A percentile compares a stretch with the other conserved stretches of the same genome.
These are phyloP conservation scores for Stictonetta naevosa DNA, from an alignment of 2,113 vertebrate genomes.

Conservation along the genomic window DNA sequence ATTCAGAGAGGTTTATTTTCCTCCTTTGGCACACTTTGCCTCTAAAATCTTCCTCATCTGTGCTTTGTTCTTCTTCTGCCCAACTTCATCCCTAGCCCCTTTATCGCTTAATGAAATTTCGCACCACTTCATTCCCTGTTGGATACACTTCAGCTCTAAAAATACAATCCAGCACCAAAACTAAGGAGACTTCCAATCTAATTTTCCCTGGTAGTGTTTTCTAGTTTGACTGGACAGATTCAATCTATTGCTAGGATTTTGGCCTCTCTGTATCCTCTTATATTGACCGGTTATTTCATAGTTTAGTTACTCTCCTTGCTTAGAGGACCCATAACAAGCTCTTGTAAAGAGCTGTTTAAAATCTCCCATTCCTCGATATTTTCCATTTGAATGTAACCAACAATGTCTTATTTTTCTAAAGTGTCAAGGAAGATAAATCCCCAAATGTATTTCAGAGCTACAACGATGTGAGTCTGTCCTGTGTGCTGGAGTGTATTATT, in stretches of 20 bases:
- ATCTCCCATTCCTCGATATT: background rate
- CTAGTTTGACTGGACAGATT: background rate
- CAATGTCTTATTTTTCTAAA: background rate
- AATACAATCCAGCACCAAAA: background rate
- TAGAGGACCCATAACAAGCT: background rate
- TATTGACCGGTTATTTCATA: background rate
- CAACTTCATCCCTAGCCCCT: background rate
- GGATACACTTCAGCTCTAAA: background rate
- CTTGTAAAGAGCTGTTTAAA: background rate
- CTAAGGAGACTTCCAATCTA: background rate
- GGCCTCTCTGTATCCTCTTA: background rate
- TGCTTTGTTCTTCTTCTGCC: background rate
- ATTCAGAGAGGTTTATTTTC: background rate
- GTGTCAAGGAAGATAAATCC: background rate
- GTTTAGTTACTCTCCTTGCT: background rate
- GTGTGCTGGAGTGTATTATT: background rate
- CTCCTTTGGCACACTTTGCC: background rate
- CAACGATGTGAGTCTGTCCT: accelerated
- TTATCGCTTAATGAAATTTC: background rate
- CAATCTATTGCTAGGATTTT: constrained; percentile 8
- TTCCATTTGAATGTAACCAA: background rate
- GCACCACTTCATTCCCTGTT: background rate
- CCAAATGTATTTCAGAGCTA: background rate
- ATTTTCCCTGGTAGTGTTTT: background rate
- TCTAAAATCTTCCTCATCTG: background rate